A percentile compares a stretch with the other conserved stretches of the same genome.
phyloP scores from a whole-genome alignment of 2,888 invertebrate genomes.

The Ichneumon xanthorius region DNA sequence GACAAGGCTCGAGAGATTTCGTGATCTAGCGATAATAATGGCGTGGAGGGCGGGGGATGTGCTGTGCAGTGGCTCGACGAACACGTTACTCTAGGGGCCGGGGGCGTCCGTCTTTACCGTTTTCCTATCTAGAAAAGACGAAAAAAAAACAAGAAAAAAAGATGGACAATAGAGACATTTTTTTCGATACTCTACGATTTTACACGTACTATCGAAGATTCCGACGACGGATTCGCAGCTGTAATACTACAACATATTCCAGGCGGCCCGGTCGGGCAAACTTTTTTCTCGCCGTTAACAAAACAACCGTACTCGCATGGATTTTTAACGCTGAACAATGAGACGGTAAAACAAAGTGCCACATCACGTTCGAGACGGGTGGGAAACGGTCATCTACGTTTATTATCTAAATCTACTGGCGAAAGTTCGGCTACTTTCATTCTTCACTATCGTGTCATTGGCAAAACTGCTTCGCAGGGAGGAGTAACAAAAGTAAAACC shows the following conservation, averaged over 20 bases:
- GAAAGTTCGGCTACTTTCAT: background rate
- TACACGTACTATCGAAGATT: slow-evolving; percentile 35
- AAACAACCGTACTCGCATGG: slow-evolving; percentile 6
- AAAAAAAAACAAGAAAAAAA: slow-evolving; percentile 53
- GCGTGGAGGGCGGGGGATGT: slow-evolving; percentile 5
- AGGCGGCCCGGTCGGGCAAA: slow-evolving; percentile 4
- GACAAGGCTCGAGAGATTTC: slow-evolving; percentile 1
- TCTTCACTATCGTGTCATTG: background rate
- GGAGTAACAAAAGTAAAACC: background rate
- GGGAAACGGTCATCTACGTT: background rate
- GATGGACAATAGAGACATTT: slow-evolving; percentile 32
- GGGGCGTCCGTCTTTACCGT: slow-evolving; percentile 63
- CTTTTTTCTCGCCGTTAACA: slow-evolving; percentile 6
- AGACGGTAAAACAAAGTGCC: background rate
- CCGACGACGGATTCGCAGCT: slow-evolving; percentile 48
- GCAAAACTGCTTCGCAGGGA: background rate
- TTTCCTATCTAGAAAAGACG: slow-evolving; percentile 67
- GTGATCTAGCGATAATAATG: slow-evolving; percentile 10
- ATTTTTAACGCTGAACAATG: background rate
- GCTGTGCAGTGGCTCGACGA: slow-evolving; percentile 2
- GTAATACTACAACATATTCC: slow-evolving; percentile 25
- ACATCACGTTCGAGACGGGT: background rate
- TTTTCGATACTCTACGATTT: slow-evolving; percentile 1
- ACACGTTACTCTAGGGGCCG: slow-evolving; percentile 55
- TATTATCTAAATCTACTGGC: background rate